Evolutionary conservation across 1,140 invertebrate species (phyloP).

Genomic region (Gonioctena quinquepunctata): DNA sequence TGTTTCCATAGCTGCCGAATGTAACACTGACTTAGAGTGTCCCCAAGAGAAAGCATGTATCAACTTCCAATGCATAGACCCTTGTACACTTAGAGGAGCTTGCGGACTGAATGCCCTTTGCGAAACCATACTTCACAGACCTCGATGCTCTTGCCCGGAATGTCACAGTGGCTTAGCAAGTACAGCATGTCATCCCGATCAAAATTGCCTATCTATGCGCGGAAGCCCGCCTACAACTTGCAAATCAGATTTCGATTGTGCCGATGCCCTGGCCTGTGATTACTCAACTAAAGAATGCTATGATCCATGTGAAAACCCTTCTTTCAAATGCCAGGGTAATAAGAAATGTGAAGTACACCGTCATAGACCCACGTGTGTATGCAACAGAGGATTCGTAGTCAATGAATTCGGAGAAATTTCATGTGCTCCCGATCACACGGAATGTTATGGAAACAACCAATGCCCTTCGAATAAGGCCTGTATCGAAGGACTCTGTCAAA

Average conservation of each 20-base stretch:
- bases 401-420: slow-evolving; percentile 82
- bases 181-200: slow-evolving; percentile 74
- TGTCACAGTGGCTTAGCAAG: slow-evolving; percentile 83
- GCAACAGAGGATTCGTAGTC: slow-evolving; percentile 83
- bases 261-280: slow-evolving; percentile 75
- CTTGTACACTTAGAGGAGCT: slow-evolving; percentile 82
- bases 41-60: slow-evolving; percentile 88
- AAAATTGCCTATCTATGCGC: slow-evolving; percentile 68
- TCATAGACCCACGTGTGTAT: slow-evolving; percentile 84
- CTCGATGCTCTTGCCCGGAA: slow-evolving; percentile 83
- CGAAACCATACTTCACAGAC: slow-evolving; percentile 77
- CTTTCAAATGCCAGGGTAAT: slow-evolving; percentile 72
- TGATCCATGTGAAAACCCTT: slow-evolving; percentile 71
- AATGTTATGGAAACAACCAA: slow-evolving; percentile 80
- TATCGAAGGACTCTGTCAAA: slow-evolving; percentile 77
- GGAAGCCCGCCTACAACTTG: slow-evolving; percentile 61
- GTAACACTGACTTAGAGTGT: slow-evolving; percentile 87
- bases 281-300: slow-evolving; percentile 69
- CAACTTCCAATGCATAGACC: slow-evolving; percentile 83
- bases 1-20: slow-evolving; percentile 77
- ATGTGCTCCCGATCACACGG: slow-evolving; percentile 76
- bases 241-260: slow-evolving; percentile 72
- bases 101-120: slow-evolving; percentile 90
- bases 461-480: slow-evolving; percentile 86
- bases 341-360: slow-evolving; percentile 86